Base-by-base conservation (phyloP, 2,888 invertebrate genomes). In the Calliphora vomitoria region DNA sequence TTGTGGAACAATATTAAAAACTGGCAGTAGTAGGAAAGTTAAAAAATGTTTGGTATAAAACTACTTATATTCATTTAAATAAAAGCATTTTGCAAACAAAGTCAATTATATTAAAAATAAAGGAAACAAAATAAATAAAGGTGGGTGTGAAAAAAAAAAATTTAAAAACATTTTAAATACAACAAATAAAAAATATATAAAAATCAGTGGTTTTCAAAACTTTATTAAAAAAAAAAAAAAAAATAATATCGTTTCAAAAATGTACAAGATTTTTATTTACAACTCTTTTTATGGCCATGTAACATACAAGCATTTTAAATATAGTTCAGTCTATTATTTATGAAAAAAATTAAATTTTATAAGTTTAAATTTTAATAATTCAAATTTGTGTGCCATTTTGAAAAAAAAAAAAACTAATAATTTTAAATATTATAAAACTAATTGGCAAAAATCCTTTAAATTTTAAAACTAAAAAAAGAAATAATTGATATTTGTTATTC, bases 21-120 rank as follows among this genome's bases (percentile, higher is more conserved):
- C 60, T 25, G 20, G 11, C 11, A 58, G 11, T 44, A 58, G 11
- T 44, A 50, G 15, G 4, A 47, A 25, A 44, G 20, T 11, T n/a
- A 25, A 69, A 71, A 35, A 71, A 71, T 53, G 8, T 71, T 71
- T 25, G 35, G n/a, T 15, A 8, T 62, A 35, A n/a, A n/a, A n/a
- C n/a, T n/a, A n/a, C n/a, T n/a, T n/a, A n/a, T n/a, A 25, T 58
- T 20, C n/a, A 53, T 53, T 53, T 53, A 50, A 11, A 83, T 55
- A 31, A 31, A 55, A 66, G 13, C 8, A 10, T 31, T 72, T 64
- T 38, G 47, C 47, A 74, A 81, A 20, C 75, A 20, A 8, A 58
- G 85, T 85, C 85, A 85, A 85, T 85, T 85, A 71, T 44, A 72
- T 62, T 60, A 8, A 64, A 25, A 47, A 5, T 15, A 71, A 62